Percentiles rank a stretch among this genome's conserved stretches.
Conservation (phyloP, 2,888 invertebrate species). For the Brachylomia viminalis region DNA sequence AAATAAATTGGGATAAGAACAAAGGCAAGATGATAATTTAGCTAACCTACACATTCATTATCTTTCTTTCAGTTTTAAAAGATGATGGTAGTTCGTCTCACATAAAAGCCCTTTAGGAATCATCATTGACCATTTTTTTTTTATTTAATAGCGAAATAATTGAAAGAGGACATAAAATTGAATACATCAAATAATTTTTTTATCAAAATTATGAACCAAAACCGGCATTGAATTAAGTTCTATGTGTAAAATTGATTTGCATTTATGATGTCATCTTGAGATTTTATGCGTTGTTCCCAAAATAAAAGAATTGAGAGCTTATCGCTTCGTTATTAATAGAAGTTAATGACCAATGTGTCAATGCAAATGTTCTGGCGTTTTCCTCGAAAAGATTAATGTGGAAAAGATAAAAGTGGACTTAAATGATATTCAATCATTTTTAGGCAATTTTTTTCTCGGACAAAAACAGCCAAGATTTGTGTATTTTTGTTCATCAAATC, state of each 20-base stretch:
- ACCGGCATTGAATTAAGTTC: constrained; percentile 32
- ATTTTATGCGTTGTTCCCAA: constrained; percentile 2
- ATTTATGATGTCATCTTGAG: constrained; percentile 40
- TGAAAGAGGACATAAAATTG: constrained; percentile 19
- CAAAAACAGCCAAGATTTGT: no score
- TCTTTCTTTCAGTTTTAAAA: not conserved
- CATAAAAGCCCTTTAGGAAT: not conserved
- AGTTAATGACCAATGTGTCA: constrained; percentile 46
- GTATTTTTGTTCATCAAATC: not conserved
- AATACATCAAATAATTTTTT: constrained; percentile 46
- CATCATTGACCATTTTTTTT: constrained; percentile 4
- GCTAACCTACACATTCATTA: not conserved
- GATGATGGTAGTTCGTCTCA: not conserved
- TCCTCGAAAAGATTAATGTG: constrained; percentile 17
- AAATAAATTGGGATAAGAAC: not conserved
- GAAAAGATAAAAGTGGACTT: constrained; percentile 27
- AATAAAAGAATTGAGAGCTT: constrained; percentile 32
- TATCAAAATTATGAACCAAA: constrained; percentile 49
- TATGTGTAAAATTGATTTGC: constrained; percentile 39
- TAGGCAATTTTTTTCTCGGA: not conserved
- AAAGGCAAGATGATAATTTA: not conserved
- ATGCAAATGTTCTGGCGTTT: constrained; percentile 25
- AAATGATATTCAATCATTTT: not conserved
- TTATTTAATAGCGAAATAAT: constrained; percentile 33
- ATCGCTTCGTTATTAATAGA: constrained; percentile 51